Percentiles rank a stretch among this genome's conserved stretches.
phyloP scores from a whole-genome alignment of 1,140 invertebrate species.

The Drosophila micromelanica region DNA sequence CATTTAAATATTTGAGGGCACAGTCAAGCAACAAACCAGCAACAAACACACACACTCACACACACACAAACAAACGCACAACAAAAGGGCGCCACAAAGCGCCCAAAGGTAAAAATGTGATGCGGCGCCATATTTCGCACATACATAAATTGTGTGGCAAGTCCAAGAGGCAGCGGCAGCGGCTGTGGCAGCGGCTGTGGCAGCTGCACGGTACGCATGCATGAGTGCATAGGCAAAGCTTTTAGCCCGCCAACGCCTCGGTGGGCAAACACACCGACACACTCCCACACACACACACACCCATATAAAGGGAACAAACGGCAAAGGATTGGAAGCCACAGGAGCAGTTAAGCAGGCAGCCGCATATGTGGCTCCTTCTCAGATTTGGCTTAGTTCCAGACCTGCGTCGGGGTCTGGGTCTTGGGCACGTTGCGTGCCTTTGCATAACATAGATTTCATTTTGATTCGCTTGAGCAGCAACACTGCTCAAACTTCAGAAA shows the following conservation, averaged over 20 bases:
- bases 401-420: conserved; percentile 13
- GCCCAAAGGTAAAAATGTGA: conserved; percentile 53
- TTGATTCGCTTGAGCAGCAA: conserved; percentile 59
- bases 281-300: conserved; percentile 18
- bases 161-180: conserved; percentile 31
- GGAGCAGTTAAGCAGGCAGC: conserved; percentile 39
- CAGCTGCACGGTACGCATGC: conserved; percentile 70
- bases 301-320: neutral
- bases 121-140: conserved; percentile 76
- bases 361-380: conserved; percentile 37
- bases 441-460: conserved; percentile 80
- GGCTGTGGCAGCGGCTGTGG: conserved; percentile 1
- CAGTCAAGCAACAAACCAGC: neutral
- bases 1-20: conserved; percentile 27
- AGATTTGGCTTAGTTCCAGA: conserved; percentile 53
- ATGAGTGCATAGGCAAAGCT: conserved; percentile 79
- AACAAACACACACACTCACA: conserved; percentile 4
- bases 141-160: conserved; percentile 77
- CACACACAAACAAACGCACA: conserved; percentile 16
- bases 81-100: conserved; percentile 30
- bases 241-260: conserved; percentile 61
- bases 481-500: conserved; percentile 12
- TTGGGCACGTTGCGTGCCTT: conserved; percentile 59
- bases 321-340: conserved; percentile 43
- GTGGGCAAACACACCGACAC: conserved; percentile 19